A percentile compares a stretch with the other conserved stretches of the same genome.
These are phyloP conservation scores for Artemisiospiza belli DNA, from an alignment of 2,113 vertebrate species.

Conservation along the genomic window DNA sequence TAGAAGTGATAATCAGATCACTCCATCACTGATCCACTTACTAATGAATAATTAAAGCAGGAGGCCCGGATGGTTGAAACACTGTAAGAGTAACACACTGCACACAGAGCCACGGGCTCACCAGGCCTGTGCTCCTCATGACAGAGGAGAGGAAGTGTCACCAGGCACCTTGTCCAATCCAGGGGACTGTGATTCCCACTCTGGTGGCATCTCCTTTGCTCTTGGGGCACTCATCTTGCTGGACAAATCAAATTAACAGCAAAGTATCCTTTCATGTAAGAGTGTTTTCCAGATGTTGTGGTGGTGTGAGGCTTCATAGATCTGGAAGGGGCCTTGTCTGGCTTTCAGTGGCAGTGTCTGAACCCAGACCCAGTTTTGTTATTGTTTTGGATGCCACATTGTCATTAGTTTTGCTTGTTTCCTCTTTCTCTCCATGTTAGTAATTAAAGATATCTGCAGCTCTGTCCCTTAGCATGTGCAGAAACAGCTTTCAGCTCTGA, in stretches of 20 bases:
- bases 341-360: neutral
- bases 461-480: neutral
- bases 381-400: neutral
- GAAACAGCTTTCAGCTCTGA: neutral
- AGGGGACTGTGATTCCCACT: neutral
- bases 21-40: neutral
- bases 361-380: neutral
- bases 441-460: neutral
- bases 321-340: neutral
- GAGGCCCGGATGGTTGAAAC: neutral
- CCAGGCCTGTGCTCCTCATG: neutral
- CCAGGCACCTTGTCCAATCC: neutral
- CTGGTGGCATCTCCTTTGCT: neutral
- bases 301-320: neutral
- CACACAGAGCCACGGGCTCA: neutral
- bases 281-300: neutral
- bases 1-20: neutral
- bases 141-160: neutral
- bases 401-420: neutral
- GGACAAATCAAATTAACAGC: neutral
- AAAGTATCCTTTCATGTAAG: neutral
- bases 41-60: neutral
- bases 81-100: neutral
- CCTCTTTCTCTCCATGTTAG: neutral
- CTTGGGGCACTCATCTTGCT: neutral